These are phyloP conservation scores for Sebastes trivittatus DNA, from an alignment of 2,797 vertebrate genomes.

Conservation along the genomic window DNA sequence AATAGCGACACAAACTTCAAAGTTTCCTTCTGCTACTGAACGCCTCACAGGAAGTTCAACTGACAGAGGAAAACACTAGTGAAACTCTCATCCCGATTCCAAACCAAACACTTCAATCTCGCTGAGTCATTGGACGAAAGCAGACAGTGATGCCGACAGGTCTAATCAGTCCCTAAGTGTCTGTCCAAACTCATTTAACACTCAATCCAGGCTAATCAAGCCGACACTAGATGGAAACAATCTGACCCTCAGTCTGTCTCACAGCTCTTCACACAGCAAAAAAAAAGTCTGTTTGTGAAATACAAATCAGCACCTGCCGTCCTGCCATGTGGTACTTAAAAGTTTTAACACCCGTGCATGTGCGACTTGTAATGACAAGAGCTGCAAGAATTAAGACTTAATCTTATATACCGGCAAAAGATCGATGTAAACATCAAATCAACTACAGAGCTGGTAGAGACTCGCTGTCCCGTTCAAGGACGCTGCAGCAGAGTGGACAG, in stretches of 20 bases:
- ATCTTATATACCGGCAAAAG: not conserved
- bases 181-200: conserved; percentile 53
- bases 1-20: not conserved
- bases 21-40: not conserved
- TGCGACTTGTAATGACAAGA: not conserved
- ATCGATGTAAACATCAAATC: not conserved
- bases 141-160: conserved; percentile 36
- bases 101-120: conserved; percentile 31
- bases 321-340: not conserved
- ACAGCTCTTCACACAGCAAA: not conserved
- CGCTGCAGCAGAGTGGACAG: not conserved
- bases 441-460: not conserved
- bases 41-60: not conserved
- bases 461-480: not conserved
- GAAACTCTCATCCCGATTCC: not conserved
- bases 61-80: not conserved
- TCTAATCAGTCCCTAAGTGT: conserved; percentile 56
- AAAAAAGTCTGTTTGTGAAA: not conserved
- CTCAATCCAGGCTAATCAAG: conserved; percentile 23
- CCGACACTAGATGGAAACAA: conserved; percentile 29
- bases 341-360: not conserved
- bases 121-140: conserved; percentile 21
- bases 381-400: not conserved
- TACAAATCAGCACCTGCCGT: not conserved
- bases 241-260: conserved; percentile 17